phyloP scores from a whole-genome alignment of 2,113 vertebrate species.

The Cyanocitta stelleri region DNA sequence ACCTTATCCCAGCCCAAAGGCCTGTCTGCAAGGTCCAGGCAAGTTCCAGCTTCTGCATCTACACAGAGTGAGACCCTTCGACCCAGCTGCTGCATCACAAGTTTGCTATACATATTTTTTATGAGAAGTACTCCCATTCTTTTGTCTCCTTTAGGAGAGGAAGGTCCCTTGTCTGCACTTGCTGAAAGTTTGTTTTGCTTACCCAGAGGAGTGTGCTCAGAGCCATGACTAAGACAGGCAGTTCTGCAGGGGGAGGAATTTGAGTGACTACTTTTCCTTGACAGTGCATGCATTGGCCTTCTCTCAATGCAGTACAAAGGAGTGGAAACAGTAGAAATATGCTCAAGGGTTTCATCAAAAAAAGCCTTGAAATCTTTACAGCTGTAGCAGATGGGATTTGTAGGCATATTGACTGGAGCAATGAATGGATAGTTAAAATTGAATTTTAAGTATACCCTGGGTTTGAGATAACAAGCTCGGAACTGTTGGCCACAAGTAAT shows the following conservation, averaged over 20 bases:
- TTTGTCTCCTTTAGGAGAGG: background rate
- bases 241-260: background rate
- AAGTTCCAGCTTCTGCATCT: background rate
- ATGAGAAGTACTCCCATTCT: background rate
- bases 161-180: background rate
- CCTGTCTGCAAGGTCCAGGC: background rate
- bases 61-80: background rate
- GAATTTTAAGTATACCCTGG: background rate
- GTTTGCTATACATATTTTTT: background rate
- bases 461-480: background rate
- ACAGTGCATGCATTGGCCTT: background rate
- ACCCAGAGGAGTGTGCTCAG: accelerated
- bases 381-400: background rate
- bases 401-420: background rate
- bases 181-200: background rate
- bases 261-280: background rate
- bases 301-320: background rate
- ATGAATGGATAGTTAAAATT: background rate
- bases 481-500: background rate
- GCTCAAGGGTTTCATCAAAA: background rate
- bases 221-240: background rate
- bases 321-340: background rate
- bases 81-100: background rate
- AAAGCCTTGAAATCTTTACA: background rate
- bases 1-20: background rate